Base-by-base conservation (phyloP, 2,888 invertebrate species). In the Caradrina kadenii region DNA sequence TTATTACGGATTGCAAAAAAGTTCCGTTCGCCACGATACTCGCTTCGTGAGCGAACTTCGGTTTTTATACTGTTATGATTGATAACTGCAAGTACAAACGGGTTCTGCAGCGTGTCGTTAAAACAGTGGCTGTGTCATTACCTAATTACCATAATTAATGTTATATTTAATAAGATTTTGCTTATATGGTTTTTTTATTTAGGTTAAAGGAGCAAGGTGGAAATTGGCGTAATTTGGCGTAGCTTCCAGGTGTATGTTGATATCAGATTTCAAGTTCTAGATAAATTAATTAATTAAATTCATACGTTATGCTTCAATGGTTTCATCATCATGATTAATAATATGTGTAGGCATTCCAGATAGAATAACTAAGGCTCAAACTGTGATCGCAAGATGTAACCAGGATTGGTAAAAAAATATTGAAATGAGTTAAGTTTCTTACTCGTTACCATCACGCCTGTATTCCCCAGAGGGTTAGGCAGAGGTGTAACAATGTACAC, bases 11-110 rank as follows among this genome's bases (percentile, higher is more conserved):
- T 63, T 55, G 53, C 60, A 84, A 75, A 76, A 84, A 81, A 56
- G 13, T 65, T 56, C 52, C 35, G 39, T 45, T 45, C 21, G 50
- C 26, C 48, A 31, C 26, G 22, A 72, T 76, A 65, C 68, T 53
- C 49, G 69, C 54, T 64, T 31, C 19, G 64, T 53, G 69, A 76
- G 60, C 75, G 65, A 67, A 69, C 73, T 73, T 84, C 52, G 60
- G 53, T 73, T 85, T 84, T 82, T 83, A 10, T 63, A 60, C 62
- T 48, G 60, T 59, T 69, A 81, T 86, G 85, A 87, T 88, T 86
- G 85, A 87, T 87, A 83, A 82, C 83, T 78, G 72, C 71, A 67
- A 35, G 71, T 31, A 67, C 11, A 63, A 80, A 71, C 80, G 72
- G 71, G 87, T 80, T 80, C 58, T 68, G 65, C 72, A 76, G 66